phyloP scores from a whole-genome alignment of 1,140 invertebrate species.

The Berghia stephanieae region DNA sequence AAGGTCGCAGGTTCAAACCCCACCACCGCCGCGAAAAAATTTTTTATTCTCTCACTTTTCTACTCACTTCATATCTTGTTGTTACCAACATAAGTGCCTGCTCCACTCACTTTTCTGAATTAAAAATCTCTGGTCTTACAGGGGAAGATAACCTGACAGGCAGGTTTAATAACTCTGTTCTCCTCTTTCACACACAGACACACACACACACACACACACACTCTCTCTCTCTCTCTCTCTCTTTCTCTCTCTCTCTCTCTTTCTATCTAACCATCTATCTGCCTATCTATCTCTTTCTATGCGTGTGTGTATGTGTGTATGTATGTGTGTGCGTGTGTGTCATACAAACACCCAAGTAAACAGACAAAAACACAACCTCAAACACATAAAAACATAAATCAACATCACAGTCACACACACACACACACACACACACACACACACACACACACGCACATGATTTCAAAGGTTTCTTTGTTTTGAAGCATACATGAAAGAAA shows the following conservation, averaged over 20 bases:
- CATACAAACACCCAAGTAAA: neutral
- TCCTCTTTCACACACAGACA: neutral
- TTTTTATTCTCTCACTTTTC: too few species aligned
- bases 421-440: neutral
- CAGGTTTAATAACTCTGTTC: neutral
- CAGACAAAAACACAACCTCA: neutral
- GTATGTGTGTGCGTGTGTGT: neutral
- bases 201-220: too few species aligned
- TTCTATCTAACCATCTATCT: neutral
- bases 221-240: neutral
- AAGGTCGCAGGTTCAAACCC: too few species aligned
- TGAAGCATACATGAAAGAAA: too few species aligned
- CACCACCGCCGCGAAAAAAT: too few species aligned
- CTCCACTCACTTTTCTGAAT: neutral
- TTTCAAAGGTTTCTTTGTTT: too few species aligned
- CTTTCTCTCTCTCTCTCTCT: neutral
- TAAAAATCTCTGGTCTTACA: neutral
- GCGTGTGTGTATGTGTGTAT: neutral
- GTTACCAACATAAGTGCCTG: too few species aligned
- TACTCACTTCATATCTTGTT: too few species aligned
- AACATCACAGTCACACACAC: neutral
- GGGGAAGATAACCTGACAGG: too few species aligned
- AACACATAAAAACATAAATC: neutral
- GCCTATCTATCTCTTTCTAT: neutral
- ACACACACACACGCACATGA: conserved; percentile 21